Base-by-base conservation (phyloP, 2,113 vertebrate species). In the Varanus salvator region DNA sequence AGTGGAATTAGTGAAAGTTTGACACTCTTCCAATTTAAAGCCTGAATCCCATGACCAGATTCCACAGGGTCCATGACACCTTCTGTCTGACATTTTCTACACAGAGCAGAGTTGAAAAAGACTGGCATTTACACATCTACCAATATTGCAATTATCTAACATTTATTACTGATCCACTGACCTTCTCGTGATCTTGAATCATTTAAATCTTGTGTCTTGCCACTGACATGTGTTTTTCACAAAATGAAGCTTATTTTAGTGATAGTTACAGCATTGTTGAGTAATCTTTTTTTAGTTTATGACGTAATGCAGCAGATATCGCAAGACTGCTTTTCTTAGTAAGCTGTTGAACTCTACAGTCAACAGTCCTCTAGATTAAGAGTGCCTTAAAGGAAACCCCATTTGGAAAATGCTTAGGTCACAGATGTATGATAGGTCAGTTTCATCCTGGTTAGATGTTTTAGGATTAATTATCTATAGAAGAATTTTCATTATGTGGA, bases 1-100 rank as follows among this genome's bases (percentile, higher is more conserved):
- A 82, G 54, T 77, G 85, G 81, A 93, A 90, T 80, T 93, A 60
- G 60, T 93, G 88, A 84, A 89, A 90, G 68, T 89, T 95, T 89
- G 92, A 95, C 95, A 94, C 31, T 31, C 5, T 1, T 94, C 93
- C 95, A 94, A 89, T 38, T 92, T 78, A 85, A 80, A 85, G 87
- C 60, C 91, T 2, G 12, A 91, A 90, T 27, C 66, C 38, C 21
- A 71, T 91, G 83, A 89, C 84, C 72, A 38, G 87, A 93, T 94
- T 94, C 92, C 91, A 80, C 77, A 92, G 90, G 68, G 81, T 89
- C 88, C 89, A 82, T 89, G 91, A 87, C 81, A 84, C 90, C 78
- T 95, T 69, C 83, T 57, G 82, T 17, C 44, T 94, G 87, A 93
- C 89, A 91, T 94, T 95, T 93, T 88, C 77, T 74, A 84, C 57